A percentile compares a stretch with the other conserved stretches of the same genome.
These are phyloP conservation scores for Chondrosia reniformis DNA, from an alignment of 37 sponge, comb jelly and placozoan species.

Conservation along the genomic window DNA sequence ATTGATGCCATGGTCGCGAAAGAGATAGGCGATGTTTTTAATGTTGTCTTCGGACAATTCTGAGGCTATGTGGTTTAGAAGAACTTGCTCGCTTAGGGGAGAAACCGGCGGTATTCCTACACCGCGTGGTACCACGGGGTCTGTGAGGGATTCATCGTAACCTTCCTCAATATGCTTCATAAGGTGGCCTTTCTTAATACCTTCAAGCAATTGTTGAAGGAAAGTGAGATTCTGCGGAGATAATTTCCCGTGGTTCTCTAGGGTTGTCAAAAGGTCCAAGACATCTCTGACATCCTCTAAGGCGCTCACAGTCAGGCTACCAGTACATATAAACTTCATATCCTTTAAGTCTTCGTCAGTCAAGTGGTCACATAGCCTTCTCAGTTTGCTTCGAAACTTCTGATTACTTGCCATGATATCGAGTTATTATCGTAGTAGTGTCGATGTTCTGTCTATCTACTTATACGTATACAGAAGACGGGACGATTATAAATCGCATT, in stretches of 20 bases:
- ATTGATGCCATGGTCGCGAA: conserved; percentile 5
- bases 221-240: conserved; percentile 29
- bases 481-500: too few species aligned
- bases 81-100: conserved; percentile 13
- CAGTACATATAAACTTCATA: conserved; percentile 47
- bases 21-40: conserved; percentile 13
- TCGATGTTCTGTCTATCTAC: too few species aligned
- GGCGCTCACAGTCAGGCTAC: conserved; percentile 27
- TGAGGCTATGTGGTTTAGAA: conserved; percentile 31
- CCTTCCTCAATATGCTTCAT: not conserved
- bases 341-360: conserved; percentile 33
- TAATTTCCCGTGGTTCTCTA: conserved; percentile 55
- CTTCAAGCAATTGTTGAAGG: conserved; percentile 13
- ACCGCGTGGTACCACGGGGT: not conserved
- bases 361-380: conserved; percentile 25
- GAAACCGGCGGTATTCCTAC: not conserved
- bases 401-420: not conserved
- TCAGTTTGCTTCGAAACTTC: not conserved
- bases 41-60: conserved; percentile 29
- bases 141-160: not conserved
- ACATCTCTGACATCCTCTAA: conserved; percentile 32
- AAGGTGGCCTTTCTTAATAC: conserved; percentile 13
- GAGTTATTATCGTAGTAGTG: too few species aligned
- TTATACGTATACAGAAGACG: too few species aligned
- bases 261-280: conserved; percentile 40